Evolutionary conservation across 2,888 invertebrate species (phyloP), one percentile per base, ranked within the genome.

Genomic region (Vesta saturnalis): DNA sequence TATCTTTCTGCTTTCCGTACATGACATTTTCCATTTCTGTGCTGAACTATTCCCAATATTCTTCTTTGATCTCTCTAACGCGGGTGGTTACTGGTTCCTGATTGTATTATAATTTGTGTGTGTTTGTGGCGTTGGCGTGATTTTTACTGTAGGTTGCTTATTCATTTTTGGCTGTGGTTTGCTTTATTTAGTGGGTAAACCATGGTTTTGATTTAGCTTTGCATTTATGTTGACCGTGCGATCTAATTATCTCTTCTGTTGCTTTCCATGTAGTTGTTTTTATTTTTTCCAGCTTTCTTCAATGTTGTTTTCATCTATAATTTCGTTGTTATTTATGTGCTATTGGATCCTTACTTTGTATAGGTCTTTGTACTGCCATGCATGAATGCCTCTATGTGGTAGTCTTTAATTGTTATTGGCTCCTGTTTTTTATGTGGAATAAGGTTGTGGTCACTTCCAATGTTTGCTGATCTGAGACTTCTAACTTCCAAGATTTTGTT

Each of bases 1-100:
- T n/a, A 47, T 47, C n/a, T 47, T 47, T 47, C 47, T 47, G 47
- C 47, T 4, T 47, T 47, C 47, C 47, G 47, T 47, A 47, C 47
- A 14, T 47, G 15, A 8, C 15, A 47, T 47, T 47, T 15, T 47
- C 47, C 8, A 47, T 47, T 12, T 47, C 47, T 47, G 47, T 14
- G 14, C 47, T 47, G n/a, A 47, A 47, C 47, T 15, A 8, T 47
- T 47, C 47, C 47, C 47, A 47, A n/a, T 15, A 47, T 47, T 47
- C 47, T 47, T 14, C n/a, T 47, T 47, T 14, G 15, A 47, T 47
- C 4, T 47, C 47, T 47, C 47, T 47, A 47, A 47, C n/a, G n/a
- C n/a, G n/a, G n/a, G 5, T 30, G 30, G 15, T 47, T 15, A 14
- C n/a, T 47, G 47, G 47, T 47, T 47, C 5, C 47, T 47, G n/a